These are phyloP conservation scores for Sussaba pulchella DNA, from an alignment of 2,888 invertebrate genomes.

Conservation along the genomic window DNA sequence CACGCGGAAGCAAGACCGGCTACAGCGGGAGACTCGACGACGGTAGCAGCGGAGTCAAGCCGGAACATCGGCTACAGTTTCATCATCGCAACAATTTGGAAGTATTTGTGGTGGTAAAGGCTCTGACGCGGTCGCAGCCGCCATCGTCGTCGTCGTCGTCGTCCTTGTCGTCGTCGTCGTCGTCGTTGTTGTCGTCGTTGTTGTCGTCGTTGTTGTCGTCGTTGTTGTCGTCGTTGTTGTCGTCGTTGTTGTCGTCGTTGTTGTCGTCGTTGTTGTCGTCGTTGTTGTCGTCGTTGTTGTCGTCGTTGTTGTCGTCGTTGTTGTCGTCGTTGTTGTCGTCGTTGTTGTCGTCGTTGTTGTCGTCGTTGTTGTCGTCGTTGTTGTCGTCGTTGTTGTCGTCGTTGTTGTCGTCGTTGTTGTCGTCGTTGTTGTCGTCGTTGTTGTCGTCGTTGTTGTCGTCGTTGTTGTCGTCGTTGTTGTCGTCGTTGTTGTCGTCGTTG, in stretches of 20 bases:
- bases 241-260: conserved; percentile 58
- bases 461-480: conserved; percentile 56
- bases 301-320: conserved; percentile 34
- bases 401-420: conserved; percentile 40
- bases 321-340: conserved; percentile 53
- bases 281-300: conserved; percentile 56
- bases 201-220: conserved; percentile 54
- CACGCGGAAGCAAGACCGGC: conserved; percentile 78
- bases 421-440: conserved; percentile 58
- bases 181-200: conserved; percentile 49
- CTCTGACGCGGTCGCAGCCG: no score
- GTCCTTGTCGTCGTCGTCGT: conserved; percentile 43
- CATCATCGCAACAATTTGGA: conserved; percentile 43
- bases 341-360: conserved; percentile 42
- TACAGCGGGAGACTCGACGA: conserved; percentile 71
- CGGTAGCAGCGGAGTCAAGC: conserved; percentile 56
- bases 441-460: conserved; percentile 33
- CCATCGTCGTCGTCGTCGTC: conserved; percentile 55
- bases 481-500: conserved; percentile 34
- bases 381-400: conserved; percentile 54
- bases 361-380: conserved; percentile 49
- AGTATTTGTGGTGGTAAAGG: conserved; percentile 55
- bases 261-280: conserved; percentile 33
- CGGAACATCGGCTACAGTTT: conserved; percentile 4
- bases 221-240: conserved; percentile 40